phyloP scores from a whole-genome alignment of 2,797 vertebrate species.

The Octomys mimax region DNA sequence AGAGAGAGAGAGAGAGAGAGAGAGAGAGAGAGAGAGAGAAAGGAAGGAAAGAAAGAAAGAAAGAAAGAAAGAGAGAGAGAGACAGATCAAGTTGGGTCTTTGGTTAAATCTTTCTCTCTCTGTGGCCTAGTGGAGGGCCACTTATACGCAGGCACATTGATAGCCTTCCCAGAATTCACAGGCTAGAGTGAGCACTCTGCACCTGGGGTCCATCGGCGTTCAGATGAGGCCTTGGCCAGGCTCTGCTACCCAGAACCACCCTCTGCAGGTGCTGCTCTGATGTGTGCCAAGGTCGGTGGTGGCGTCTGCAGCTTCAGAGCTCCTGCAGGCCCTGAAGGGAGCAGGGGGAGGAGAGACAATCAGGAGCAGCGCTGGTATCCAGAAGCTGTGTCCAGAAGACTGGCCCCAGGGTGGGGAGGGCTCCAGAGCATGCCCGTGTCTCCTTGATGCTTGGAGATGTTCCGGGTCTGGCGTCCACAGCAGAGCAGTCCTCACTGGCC shows the following conservation, averaged over 20 bases:
- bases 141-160: no score
- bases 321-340: neutral
- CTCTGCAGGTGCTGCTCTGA: neutral
- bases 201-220: neutral
- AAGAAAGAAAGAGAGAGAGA: rapidly evolving
- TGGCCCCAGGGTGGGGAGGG: conserved; percentile 32
- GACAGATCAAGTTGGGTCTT: no score
- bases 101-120: neutral
- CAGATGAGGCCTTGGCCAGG: neutral
- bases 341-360: neutral
- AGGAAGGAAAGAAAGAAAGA: no score
- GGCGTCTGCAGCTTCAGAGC: neutral
- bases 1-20: no score
- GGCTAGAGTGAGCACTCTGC: neutral
- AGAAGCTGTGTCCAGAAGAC: neutral
- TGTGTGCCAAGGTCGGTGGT: neutral
- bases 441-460: conserved; percentile 71
- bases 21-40: rapidly evolving
- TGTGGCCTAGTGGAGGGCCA: neutral
- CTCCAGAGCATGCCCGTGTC: conserved; percentile 60
- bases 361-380: neutral
- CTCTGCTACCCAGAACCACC: neutral
- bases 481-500: conserved; percentile 19
- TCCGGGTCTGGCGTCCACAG: conserved; percentile 72
- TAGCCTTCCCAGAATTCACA: neutral